phyloP scores from a whole-genome alignment of 2,113 vertebrate species.

The Lichenostomus cassidix region DNA sequence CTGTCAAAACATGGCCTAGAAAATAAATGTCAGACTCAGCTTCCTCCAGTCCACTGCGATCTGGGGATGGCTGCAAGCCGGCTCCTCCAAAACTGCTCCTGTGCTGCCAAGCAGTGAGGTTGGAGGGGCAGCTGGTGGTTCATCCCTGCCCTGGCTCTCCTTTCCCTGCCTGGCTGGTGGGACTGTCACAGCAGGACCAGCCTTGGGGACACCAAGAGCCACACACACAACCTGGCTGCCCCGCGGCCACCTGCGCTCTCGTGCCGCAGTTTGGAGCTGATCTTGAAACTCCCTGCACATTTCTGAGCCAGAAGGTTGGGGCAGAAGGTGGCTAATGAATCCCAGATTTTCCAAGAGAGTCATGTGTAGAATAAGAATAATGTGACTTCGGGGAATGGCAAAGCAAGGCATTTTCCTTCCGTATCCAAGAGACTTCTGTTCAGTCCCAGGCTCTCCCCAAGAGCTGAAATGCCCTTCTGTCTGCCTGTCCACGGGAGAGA shows the following conservation, averaged over 20 bases:
- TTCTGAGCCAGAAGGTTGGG: not conserved
- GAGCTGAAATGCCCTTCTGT: constrained; percentile 16
- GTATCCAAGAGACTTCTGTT: not conserved
- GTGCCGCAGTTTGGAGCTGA: not conserved
- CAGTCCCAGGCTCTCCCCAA: not conserved
- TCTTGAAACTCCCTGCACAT: not conserved
- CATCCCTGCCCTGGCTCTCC: not conserved
- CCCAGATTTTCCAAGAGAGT: constrained; percentile 21
- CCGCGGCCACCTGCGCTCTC: fast-evolving
- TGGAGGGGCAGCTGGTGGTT: not conserved
- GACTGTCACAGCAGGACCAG: not conserved
- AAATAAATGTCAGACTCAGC: not conserved
- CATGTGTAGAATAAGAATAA: not conserved
- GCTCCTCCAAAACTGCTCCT: not conserved
- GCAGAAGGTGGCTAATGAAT: constrained; percentile 62
- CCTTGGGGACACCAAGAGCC: not conserved
- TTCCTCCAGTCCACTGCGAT: not conserved
- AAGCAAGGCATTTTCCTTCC: not conserved
- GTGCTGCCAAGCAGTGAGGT: not conserved
- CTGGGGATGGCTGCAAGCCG: not conserved
- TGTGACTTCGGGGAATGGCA: constrained; percentile 26
- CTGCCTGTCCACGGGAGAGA: not conserved
- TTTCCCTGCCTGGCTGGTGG: not conserved
- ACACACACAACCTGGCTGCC: not conserved
- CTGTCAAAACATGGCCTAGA: not conserved